Evolutionary conservation across 2,797 vertebrate genomes (phyloP), one percentile per base, ranked within the genome.

Genomic region (Fistularia commersonii): DNA sequence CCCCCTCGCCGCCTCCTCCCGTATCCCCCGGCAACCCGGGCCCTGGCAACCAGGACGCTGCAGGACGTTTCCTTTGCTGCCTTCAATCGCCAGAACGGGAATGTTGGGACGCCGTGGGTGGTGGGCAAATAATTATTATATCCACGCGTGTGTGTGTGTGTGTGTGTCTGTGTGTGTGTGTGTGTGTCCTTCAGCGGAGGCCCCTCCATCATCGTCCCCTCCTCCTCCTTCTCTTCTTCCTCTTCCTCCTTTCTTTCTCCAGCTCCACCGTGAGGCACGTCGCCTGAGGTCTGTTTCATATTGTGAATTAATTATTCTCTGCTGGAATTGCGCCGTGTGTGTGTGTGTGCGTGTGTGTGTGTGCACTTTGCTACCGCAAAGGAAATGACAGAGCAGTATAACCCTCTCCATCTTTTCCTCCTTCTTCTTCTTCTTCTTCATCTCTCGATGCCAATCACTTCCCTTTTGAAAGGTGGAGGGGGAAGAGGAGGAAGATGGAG

Each of bases 251-350:
- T 13, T 23, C 15, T 41, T 51, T 52, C 71, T 69, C 57, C 66
- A 54, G 63, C 64, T 75, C 53, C 61, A 69, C 71, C 51, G 47
- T 52, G 6, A 83, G 74, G 72, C 80, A 71, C 70, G 54, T 64
- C 54, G 80, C 79, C 71, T 65, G 34, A 72, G 78, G 80, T 84
- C 69, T 79, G 64, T 85, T 79, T 85, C 81, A 79, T 81, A 82
- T 81, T 83, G 72, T 82, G 72, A 81, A 87, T 86, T 76, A 84
- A 86, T 83, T 80, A 87, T 86, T 85, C 70, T 87, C 57, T 48
- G 70, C 60, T 73, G 60, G 46, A 82, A 71, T 70, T 64, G 54
- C 23, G 23, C 2, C 23, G 23, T 70, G 57, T 65, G 56, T 44
- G 50, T 46, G 46, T 12, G 71, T 38, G 49, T 37, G 42, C 41